Conservation (phyloP, 2,113 vertebrate genomes). For the Empidonax alnorum region DNA sequence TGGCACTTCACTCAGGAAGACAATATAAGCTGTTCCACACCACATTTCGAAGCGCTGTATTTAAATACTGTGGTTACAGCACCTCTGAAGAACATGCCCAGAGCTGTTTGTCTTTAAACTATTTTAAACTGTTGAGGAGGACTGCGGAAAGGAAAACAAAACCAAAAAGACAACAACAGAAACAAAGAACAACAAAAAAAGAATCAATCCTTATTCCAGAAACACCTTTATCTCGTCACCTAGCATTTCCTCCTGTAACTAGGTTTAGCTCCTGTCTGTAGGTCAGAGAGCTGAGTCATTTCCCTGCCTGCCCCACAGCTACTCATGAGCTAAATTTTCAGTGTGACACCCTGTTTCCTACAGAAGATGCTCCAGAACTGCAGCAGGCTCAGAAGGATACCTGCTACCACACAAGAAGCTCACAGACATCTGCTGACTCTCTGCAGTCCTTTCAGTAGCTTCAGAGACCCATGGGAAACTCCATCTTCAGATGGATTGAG, state of each 20-base stretch:
- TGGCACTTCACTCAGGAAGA: neutral
- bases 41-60: neutral
- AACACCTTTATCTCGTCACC: neutral
- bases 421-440: neutral
- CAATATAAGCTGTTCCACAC: neutral
- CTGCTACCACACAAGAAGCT: neutral
- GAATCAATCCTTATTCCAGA: neutral
- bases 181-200: neutral
- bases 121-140: neutral
- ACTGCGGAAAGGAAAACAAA: neutral
- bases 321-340: neutral
- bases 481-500: neutral
- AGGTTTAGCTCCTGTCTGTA: neutral
- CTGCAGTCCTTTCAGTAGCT: neutral
- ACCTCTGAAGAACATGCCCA: neutral
- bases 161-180: neutral
- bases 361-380: neutral
- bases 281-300: slow-evolving; percentile 9
- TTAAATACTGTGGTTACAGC: neutral
- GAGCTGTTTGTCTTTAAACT: neutral
- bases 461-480: neutral
- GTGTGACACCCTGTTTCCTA: neutral
- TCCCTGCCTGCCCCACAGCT: neutral
- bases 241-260: neutral
- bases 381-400: neutral